These are phyloP conservation scores for Gambusia holbrooki DNA, from an alignment of 2,113 vertebrate species.

Conservation along the genomic window DNA sequence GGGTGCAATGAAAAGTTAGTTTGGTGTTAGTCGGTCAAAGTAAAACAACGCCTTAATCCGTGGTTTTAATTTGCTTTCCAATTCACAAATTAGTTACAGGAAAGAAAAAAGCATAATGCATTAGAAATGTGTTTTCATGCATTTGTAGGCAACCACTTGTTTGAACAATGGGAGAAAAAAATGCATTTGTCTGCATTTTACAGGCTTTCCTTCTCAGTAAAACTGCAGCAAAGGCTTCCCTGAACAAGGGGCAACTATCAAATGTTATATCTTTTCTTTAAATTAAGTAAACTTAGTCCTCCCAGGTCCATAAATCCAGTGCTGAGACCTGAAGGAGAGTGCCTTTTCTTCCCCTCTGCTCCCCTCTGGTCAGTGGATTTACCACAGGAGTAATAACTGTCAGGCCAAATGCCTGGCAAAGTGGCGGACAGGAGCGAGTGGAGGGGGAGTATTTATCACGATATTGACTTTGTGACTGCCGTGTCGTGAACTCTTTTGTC, in stretches of 20 bases:
- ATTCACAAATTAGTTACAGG: conserved; percentile 50
- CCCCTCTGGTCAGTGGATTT: conserved; percentile 86
- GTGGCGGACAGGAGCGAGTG: conserved; percentile 84
- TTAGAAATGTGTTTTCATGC: conserved; percentile 12
- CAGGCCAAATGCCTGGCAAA: conserved; percentile 86
- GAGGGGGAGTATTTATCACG: conserved; percentile 86
- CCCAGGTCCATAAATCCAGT: conserved; percentile 87
- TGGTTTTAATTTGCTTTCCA: conserved; percentile 52
- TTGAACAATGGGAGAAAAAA: conserved; percentile 20
- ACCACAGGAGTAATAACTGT: conserved; percentile 93
- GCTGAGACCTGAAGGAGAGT: conserved; percentile 58
- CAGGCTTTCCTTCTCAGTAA: conserved; percentile 11
- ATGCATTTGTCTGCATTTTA: conserved; percentile 18
- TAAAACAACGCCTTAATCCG: conserved; percentile 60
- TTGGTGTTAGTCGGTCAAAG: conserved; percentile 47
- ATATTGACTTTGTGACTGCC: conserved; percentile 88
- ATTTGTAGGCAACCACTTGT: conserved; percentile 7
- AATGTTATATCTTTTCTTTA: conserved; percentile 85
- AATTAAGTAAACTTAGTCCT: conserved; percentile 88
- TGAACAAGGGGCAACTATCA: conserved; percentile 33
- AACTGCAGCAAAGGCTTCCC: conserved; percentile 23
- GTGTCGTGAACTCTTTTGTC: conserved; percentile 88
- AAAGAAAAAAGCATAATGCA: background rate
- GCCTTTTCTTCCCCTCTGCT: conserved; percentile 77
- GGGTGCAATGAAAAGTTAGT: conserved; percentile 50